Conservation (phyloP, 1,140 invertebrate species). For the Drosophila ambigua region DNA sequence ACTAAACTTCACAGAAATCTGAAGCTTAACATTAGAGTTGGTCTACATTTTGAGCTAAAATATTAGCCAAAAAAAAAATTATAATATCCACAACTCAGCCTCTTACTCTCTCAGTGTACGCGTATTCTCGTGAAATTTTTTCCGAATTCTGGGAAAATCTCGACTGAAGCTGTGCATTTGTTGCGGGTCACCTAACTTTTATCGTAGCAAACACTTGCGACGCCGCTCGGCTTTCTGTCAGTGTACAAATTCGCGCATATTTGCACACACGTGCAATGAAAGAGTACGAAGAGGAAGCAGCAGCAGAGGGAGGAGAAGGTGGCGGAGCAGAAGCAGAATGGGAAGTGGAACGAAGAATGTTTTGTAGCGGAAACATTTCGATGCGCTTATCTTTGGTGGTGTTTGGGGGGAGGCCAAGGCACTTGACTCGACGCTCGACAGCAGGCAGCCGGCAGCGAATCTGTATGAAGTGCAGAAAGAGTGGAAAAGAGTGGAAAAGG, state of each 20-base stretch:
- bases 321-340: constrained; percentile 1
- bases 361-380: constrained; percentile 69
- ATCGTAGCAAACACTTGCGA: neutral
- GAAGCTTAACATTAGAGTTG: too few species aligned
- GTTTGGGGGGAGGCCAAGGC: constrained; percentile 14
- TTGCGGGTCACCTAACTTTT: neutral
- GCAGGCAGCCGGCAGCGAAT: constrained; percentile 20
- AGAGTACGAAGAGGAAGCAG: neutral
- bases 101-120: too few species aligned
- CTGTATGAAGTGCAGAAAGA: constrained; percentile 22
- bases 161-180: neutral
- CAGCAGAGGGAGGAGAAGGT: neutral
- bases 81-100: too few species aligned
- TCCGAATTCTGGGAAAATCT: too few species aligned
- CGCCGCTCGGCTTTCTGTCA: neutral
- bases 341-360: constrained; percentile 23
- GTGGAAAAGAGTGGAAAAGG: constrained; percentile 1
- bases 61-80: too few species aligned
- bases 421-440: constrained; percentile 62
- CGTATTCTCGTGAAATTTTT: too few species aligned
- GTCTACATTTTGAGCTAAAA: too few species aligned
- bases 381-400: constrained; percentile 58
- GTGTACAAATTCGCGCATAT: neutral
- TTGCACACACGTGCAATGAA: constrained; percentile 17
- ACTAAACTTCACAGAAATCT: too few species aligned